Base-by-base conservation (phyloP, 2,888 invertebrate species). In the Ligdia adustata region DNA sequence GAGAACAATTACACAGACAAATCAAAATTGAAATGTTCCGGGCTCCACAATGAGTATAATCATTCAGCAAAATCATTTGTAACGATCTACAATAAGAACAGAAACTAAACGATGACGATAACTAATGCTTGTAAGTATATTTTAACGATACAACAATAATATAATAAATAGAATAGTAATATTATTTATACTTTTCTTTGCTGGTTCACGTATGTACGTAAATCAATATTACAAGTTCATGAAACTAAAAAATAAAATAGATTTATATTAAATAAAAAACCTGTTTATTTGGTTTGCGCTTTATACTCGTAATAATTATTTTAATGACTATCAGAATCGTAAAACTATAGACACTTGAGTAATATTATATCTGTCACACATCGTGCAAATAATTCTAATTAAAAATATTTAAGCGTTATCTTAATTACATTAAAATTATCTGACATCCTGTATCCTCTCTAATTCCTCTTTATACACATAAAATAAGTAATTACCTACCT, bases 211-310 rank as follows among this genome's bases (percentile, higher is more conserved):
- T n/a, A n/a, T n/a, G n/a, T 27, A 37, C 16, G 37, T 12, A 16
- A 27, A 27, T 27, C 37, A 37, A 18, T 37, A 27, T n/a, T 37
- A 28, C 37, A 28, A 43, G 35, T 20, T 16, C 18, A 22, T 44
- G 22, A 42, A 34, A 42, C n/a, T 9, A 39, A 14, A 39, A 27
- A 33, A 45, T 45, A 45, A 45, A 38, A 45, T 45, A 18, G 6
- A 14, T 13, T 47, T 47, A 29, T 22, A 32, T 35, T 48, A 48
- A 42, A 37, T 48, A 38, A 48, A 37, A 42, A 37, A 48, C 15
- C 48, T 42, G 42, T 42, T 42, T 42, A 42, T 48, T 41, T 41
- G 37, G 24, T 41, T 37, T 31, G 41, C 41, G 29, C 31, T 5
- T 26, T 12, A 12, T 31, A 39, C 27, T 27, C 37, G 35, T n/a